These are phyloP conservation scores for Neodon shergylaensis DNA, from an alignment of 2,113 vertebrate genomes.

Conservation along the genomic window DNA sequence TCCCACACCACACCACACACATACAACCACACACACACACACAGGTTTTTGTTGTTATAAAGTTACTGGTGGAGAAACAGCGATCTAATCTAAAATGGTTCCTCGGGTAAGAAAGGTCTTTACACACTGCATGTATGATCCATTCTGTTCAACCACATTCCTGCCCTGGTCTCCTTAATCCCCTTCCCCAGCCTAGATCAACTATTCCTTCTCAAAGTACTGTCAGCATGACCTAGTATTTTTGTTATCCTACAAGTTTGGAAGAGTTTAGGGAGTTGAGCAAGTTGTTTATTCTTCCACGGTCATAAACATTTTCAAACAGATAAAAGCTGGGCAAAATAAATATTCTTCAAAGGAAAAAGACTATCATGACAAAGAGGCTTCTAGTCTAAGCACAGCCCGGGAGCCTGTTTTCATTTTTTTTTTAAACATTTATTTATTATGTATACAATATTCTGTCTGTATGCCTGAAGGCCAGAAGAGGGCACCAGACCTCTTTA, in stretches of 20 bases:
- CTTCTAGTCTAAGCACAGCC: background rate
- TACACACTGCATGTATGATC: background rate
- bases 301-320: background rate
- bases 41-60: background rate
- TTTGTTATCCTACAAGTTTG: background rate
- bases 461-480: too few species aligned
- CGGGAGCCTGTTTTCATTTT: background rate
- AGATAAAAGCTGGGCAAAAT: background rate
- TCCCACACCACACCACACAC: background rate
- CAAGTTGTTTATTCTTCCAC: background rate
- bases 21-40: background rate
- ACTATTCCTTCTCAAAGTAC: constrained; percentile 23
- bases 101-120: background rate
- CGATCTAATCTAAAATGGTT: constrained; percentile 6
- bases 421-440: too few species aligned
- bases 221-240: background rate
- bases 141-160: constrained; percentile 62
- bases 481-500: too few species aligned
- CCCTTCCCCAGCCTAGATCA: background rate
- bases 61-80: background rate
- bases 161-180: background rate
- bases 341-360: background rate
- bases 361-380: background rate
- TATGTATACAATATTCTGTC: too few species aligned
- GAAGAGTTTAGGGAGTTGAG: background rate